Evolutionary conservation across 1,140 invertebrate species (phyloP), one percentile per base, ranked within the genome.

Genomic region (Rhyzopertha dominica): DNA sequence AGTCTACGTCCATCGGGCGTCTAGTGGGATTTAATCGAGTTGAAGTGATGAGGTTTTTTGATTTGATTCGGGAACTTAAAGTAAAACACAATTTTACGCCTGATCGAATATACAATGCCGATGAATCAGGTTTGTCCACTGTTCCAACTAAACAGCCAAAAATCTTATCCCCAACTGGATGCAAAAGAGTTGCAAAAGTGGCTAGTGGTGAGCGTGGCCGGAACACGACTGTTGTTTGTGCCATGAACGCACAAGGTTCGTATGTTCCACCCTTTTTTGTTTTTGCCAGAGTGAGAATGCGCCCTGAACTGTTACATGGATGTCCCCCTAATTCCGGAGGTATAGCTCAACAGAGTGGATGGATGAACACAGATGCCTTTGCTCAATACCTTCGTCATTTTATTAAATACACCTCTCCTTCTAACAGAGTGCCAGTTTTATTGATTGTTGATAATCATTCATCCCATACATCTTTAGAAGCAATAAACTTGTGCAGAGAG

Each of bases 61-160:
- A 37, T 37, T 34, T 23, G 5, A 16, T 26, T 2, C 23, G 23
- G 23, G 25, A 40, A 30, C 38, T 40, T 40, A 40, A 40, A 40
- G 4, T 40, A 32, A 18, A 43, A 43, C 20, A 36, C 19, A 34
- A 54, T 34, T 41, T 59, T 8, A 52, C 51, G 20, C 35, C 55
- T 25, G 58, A 56, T 37, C 22, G 53, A 31, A 63, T 68, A 25
- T 68, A 54, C 43, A 68, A 69, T 41, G 51, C 63, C 9, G 71
- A 74, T 42, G 66, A 72, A 64, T 67, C 63, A 44, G 65, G 66
- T 38, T 58, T 71, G 5, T 51, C 62, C 7, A 65, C 58, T 26
- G 60, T 71, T 3, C 66, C 66, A 50, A 66, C 63, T 36, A 72
- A 66, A 49, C 31, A 64, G 13, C 65, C 67, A 2, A 42, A 48